Percentiles rank a stretch among this genome's conserved stretches.
These are phyloP conservation scores for Bos indicus DNA, from an alignment of 2,113 vertebrate genomes.

Conservation along the genomic window DNA sequence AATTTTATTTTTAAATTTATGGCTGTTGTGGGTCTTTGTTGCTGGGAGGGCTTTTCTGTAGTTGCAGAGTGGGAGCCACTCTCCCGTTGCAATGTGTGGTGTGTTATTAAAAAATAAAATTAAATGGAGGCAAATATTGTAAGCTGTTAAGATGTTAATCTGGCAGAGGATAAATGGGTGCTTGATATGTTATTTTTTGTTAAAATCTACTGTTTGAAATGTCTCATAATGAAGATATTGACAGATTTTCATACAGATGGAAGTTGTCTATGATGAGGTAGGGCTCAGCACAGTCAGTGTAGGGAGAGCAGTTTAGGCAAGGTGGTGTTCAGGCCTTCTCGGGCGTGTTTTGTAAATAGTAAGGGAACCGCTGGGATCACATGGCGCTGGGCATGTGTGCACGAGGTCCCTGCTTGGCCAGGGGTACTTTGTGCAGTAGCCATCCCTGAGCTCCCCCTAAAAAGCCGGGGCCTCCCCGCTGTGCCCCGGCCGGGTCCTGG, in stretches of 20 bases:
- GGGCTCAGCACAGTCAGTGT: background rate
- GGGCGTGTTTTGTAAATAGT: accelerated
- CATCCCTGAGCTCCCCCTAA: background rate
- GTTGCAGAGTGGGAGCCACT: background rate
- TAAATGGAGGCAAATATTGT: background rate
- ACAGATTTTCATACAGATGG: background rate
- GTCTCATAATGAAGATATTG: background rate
- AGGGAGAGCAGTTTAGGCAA: accelerated
- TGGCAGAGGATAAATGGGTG: background rate
- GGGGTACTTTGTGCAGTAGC: accelerated
- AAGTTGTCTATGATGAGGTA: background rate
- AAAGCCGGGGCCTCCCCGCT: background rate
- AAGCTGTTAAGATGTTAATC: background rate
- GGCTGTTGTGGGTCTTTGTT: background rate
- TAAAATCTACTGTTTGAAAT: background rate
- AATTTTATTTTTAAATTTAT: background rate
- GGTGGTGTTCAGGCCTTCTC: background rate
- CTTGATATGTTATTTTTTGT: background rate
- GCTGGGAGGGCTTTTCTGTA: background rate
- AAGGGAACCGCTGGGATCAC: accelerated
- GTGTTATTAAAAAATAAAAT: background rate
- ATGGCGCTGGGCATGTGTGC: background rate
- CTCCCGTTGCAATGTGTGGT: background rate
- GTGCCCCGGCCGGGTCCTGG: accelerated
- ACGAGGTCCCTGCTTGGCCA: background rate